phyloP scores from a whole-genome alignment of 2,797 vertebrate genomes.

The Sebastes itinus region DNA sequence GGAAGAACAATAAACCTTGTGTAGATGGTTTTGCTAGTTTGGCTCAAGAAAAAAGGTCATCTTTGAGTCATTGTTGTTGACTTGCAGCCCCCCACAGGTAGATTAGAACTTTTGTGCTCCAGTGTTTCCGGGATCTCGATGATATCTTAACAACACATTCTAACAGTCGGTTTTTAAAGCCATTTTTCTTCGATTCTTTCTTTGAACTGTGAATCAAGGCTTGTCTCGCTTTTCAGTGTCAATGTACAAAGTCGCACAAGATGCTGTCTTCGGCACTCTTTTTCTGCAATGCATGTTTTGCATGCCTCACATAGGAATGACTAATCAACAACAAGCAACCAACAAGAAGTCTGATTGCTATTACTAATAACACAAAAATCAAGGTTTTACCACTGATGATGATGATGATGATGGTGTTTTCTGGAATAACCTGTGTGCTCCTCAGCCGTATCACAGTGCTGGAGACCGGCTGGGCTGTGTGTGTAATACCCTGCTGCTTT shows the following conservation, averaged over 20 bases:
- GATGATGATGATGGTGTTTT: background rate
- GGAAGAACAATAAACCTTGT: background rate
- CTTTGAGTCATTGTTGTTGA: background rate
- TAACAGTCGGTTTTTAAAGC: background rate
- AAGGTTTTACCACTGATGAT: slow-evolving; percentile 2
- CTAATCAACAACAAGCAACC: slow-evolving; percentile 1
- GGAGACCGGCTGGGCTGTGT: slow-evolving; percentile 4
- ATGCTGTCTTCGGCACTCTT: slow-evolving; percentile 33
- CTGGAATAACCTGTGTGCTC: background rate
- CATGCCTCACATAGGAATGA: slow-evolving; percentile 69
- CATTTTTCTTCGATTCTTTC: slow-evolving; percentile 16
- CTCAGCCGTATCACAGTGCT: background rate
- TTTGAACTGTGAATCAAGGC: slow-evolving; percentile 48
- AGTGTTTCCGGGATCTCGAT: background rate
- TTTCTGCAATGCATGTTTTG: slow-evolving; percentile 68
- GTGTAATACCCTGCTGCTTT: slow-evolving; percentile 8
- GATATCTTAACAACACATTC: background rate
- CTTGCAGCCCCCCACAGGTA: background rate
- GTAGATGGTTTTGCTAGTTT: background rate
- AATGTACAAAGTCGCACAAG: slow-evolving; percentile 38
- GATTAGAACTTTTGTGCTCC: background rate
- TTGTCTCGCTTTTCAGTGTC: slow-evolving; percentile 38
- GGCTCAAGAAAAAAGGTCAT: background rate
- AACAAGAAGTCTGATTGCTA: slow-evolving; percentile 2
- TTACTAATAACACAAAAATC: slow-evolving; percentile 24